Base-by-base conservation (phyloP, 2,113 vertebrate species). In the Pelmatolapia mariae region DNA sequence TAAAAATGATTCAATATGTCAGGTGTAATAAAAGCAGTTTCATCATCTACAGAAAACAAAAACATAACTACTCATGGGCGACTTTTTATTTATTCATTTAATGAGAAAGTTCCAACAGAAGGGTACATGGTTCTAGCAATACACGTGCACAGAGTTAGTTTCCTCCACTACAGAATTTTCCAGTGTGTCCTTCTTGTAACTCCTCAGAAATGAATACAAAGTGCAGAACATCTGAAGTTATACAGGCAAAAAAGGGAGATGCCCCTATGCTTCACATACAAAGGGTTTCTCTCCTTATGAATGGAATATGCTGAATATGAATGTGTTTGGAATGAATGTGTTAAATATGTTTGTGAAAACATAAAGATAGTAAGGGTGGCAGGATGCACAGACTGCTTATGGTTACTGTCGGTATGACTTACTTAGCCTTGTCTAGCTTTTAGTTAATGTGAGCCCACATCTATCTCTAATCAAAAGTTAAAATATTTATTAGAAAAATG, bases 401-500 rank as follows among this genome's bases (percentile, higher is more conserved):
- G 36, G 80, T 90, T 91, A 86, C 38, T 76, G 79, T 83, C 24
- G 68, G 83, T 85, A 68, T 15, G 73, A 79, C 43, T 81, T 52
- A 31, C 47, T 78, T 31, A 40, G 57, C 78, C 68, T 38, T 10
- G 29, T 86, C 66, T 86, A 86, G 4, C 50, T 85, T 95, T 93
- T 93, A 94, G 78, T 78, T 79, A 87, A 84, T 78, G 66, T 86
- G 83, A 91, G 83, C 88, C 88, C 88, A 94, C 80, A 84, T 93
- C 92, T 93, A 94, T 29, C 50, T 87, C 92, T 82, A 89, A 93
- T 92, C 66, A 86, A 89, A 88, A 85, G 92, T 90, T 95, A 93
- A 91, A 92, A 92, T 90, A 88, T 81, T 92, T 90, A 88, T 90
- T 86, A 89, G 71, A 88, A 93, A 91, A 91, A 78, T 78, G 26